Percentiles rank a stretch among this genome's conserved stretches.
These are phyloP conservation scores for Rhagonycha lutea DNA, from an alignment of 2,888 invertebrate genomes.

Conservation along the genomic window DNA sequence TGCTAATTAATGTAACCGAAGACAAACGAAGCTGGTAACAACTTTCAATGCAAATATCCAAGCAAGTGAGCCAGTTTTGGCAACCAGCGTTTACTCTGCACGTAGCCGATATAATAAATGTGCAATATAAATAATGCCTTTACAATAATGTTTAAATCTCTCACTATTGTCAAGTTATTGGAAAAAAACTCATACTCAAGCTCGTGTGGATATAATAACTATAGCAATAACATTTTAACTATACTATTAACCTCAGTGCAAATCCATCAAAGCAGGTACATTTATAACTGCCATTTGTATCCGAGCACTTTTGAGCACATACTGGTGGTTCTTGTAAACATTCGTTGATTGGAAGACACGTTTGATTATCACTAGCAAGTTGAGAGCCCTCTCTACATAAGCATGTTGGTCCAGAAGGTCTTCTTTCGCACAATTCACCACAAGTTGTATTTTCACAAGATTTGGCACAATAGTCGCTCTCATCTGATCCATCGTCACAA, in stretches of 20 bases:
- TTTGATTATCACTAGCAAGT: conserved; percentile 57
- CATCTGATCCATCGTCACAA: conserved; percentile 74
- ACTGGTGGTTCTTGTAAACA: conserved; percentile 61
- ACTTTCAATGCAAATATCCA: too few species aligned
- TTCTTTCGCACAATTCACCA: conserved; percentile 63
- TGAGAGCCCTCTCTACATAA: conserved; percentile 65
- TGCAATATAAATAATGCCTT: too few species aligned
- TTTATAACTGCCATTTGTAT: conserved; percentile 59
- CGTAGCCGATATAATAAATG: too few species aligned
- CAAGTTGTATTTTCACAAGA: conserved; percentile 51
- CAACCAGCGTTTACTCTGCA: too few species aligned
- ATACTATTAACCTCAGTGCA: conserved; percentile 56
- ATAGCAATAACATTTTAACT: not conserved
- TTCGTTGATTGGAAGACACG: conserved; percentile 74
- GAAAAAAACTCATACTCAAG: too few species aligned
- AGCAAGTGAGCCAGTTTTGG: too few species aligned
- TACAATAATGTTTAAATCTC: too few species aligned
- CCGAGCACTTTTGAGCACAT: conserved; percentile 71
- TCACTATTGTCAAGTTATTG: too few species aligned
- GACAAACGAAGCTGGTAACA: too few species aligned
- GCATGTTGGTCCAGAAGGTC: conserved; percentile 71
- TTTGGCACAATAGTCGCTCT: conserved; percentile 65
- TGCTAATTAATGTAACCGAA: too few species aligned
- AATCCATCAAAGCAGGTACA: conserved; percentile 67
- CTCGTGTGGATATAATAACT: too few species aligned